These are phyloP conservation scores for Drosophila antonietae DNA, from an alignment of 2,888 invertebrate genomes.

Conservation along the genomic window DNA sequence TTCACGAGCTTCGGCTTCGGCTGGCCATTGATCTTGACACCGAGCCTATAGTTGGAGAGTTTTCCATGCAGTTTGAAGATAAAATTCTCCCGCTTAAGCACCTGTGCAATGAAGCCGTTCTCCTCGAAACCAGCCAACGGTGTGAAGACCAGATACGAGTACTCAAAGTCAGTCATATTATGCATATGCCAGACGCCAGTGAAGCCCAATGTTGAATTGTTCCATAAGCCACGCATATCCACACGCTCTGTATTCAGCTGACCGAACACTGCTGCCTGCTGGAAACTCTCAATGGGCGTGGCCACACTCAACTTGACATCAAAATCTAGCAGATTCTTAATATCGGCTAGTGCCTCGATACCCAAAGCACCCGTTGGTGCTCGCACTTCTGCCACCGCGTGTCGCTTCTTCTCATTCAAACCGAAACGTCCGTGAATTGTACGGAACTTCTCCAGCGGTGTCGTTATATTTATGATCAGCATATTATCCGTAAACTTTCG, in stretches of 20 bases:
- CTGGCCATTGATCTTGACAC: slow-evolving; percentile 79
- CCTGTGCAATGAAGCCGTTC: slow-evolving; percentile 90
- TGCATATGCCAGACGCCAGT: slow-evolving; percentile 89
- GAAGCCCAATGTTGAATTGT: slow-evolving; percentile 90
- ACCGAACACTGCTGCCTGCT: slow-evolving; percentile 88
- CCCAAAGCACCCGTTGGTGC: slow-evolving; percentile 90
- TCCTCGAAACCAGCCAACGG: slow-evolving; percentile 92
- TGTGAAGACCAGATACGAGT: slow-evolving; percentile 91
- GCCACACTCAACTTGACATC: slow-evolving; percentile 90
- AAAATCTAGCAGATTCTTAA: slow-evolving; percentile 88
- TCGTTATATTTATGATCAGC: slow-evolving; percentile 90
- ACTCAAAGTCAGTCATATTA: slow-evolving; percentile 89
- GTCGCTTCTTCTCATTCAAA: slow-evolving; percentile 89
- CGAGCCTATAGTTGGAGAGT: slow-evolving; percentile 89
- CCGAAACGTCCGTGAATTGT: slow-evolving; percentile 89
- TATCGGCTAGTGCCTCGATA: slow-evolving; percentile 88
- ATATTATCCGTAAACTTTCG: slow-evolving; percentile 90
- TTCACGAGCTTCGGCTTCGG: slow-evolving; percentile 82
- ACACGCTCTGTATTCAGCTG: slow-evolving; percentile 89
- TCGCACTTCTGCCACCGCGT: slow-evolving; percentile 90
- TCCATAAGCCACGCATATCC: slow-evolving; percentile 91
- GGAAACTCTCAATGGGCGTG: slow-evolving; percentile 90
- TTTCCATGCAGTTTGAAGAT: slow-evolving; percentile 90
- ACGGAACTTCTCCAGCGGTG: slow-evolving; percentile 89
- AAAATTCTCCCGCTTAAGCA: slow-evolving; percentile 87